Percentiles rank a stretch among this genome's conserved stretches.
These are phyloP conservation scores for Sinodicranocentrus sp. DNA, from an alignment of 2,888 invertebrate species.

Conservation along the genomic window DNA sequence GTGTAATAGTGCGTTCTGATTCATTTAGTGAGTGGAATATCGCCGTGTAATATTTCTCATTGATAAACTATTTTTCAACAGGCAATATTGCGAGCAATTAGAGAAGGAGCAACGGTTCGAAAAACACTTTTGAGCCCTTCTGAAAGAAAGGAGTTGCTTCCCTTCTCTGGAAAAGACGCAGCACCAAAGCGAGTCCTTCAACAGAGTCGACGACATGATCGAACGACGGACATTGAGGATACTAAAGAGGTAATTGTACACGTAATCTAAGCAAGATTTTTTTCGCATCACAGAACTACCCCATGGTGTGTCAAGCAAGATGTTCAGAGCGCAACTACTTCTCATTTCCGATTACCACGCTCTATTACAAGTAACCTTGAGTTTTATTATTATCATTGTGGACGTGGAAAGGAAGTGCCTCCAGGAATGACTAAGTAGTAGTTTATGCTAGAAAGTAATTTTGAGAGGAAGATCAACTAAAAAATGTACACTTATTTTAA, in stretches of 20 bases:
- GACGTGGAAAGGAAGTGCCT: constrained; percentile 53
- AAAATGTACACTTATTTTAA: constrained; percentile 11
- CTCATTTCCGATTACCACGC: constrained; percentile 63
- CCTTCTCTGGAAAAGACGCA: constrained; percentile 70
- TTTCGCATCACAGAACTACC: not conserved
- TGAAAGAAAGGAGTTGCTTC: constrained; percentile 70
- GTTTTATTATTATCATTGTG: not conserved
- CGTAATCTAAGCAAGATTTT: no score
- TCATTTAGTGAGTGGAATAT: no score
- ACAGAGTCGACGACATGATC: constrained; percentile 87
- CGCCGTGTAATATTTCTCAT: not conserved
- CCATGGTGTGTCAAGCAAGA: no score
- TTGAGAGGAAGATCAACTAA: not conserved
- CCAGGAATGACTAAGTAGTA: constrained; percentile 30
- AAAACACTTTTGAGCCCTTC: constrained; percentile 79
- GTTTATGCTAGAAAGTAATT: not conserved
- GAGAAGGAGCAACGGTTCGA: constrained; percentile 82
- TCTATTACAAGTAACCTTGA: constrained; percentile 60
- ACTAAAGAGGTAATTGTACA: constrained; percentile 79
- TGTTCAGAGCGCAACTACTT: constrained; percentile 3
- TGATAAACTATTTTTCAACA: constrained; percentile 27
- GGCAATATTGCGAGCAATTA: constrained; percentile 78
- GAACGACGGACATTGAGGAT: constrained; percentile 91
- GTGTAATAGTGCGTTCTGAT: no score
- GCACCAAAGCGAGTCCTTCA: constrained; percentile 81